These are phyloP conservation scores for Anoplopoma fimbria DNA, from an alignment of 2,113 vertebrate species.

Conservation along the genomic window DNA sequence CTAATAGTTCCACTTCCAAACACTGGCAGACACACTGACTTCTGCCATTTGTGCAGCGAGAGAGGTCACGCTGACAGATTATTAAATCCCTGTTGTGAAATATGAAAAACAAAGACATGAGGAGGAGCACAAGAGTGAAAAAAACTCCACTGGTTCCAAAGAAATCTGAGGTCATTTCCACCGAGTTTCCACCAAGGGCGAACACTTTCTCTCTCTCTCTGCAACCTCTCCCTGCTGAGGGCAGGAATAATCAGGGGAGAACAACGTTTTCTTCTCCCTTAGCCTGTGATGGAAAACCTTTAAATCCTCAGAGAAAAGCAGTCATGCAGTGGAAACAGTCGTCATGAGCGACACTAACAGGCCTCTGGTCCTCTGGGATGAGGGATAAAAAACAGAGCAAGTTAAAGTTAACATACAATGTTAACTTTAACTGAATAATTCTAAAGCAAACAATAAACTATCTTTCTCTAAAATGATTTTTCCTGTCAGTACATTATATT, in stretches of 20 bases:
- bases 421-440: background rate
- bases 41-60: slow-evolving; percentile 63
- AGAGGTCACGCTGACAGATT: slow-evolving; percentile 34
- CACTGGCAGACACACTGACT: slow-evolving; percentile 72
- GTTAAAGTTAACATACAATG: slow-evolving; percentile 19
- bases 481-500: background rate
- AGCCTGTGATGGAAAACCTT: slow-evolving; percentile 75
- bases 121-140: background rate
- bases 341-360: slow-evolving; percentile 57
- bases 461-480: background rate
- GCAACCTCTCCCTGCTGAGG: background rate
- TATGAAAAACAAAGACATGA: slow-evolving; percentile 3
- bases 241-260: slow-evolving; percentile 27
- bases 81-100: slow-evolving; percentile 9
- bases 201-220: slow-evolving; percentile 1
- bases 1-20: slow-evolving; percentile 79
- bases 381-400: slow-evolving; percentile 33
- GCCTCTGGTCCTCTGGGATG: slow-evolving; percentile 37
- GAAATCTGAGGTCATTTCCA: background rate
- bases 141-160: background rate
- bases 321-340: slow-evolving; percentile 57
- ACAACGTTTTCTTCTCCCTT: slow-evolving; percentile 35
- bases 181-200: background rate
- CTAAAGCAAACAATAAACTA: background rate
- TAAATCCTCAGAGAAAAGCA: slow-evolving; percentile 60